phyloP scores from a whole-genome alignment of 2,888 invertebrate species.

The Opisthograptis luteolata region DNA sequence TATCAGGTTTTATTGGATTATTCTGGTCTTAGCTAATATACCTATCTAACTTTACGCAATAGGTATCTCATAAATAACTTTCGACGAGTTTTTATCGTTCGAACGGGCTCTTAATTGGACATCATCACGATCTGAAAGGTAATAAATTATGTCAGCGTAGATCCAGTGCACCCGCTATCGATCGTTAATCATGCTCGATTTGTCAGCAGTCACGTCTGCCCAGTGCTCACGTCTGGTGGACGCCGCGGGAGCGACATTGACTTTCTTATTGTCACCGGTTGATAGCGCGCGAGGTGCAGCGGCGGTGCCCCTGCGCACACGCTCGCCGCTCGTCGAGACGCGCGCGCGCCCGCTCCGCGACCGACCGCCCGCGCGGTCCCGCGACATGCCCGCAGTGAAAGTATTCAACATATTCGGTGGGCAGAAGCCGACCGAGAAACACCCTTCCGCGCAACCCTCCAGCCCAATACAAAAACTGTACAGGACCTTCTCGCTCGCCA shows the following conservation, averaged over 20 bases:
- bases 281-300: conserved; percentile 57
- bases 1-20: neutral
- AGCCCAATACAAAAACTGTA: conserved; percentile 79
- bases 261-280: conserved; percentile 73
- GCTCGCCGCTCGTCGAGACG: conserved; percentile 74
- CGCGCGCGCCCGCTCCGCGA: conserved; percentile 76
- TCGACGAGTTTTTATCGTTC: conserved; percentile 24
- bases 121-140: conserved; percentile 26
- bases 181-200: conserved; percentile 50
- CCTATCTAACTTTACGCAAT: conserved; percentile 12
- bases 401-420: conserved; percentile 83
- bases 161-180: conserved; percentile 34
- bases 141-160: conserved; percentile 33
- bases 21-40: neutral
- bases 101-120: conserved; percentile 21
- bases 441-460: conserved; percentile 62
- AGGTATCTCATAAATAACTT: conserved; percentile 17
- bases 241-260: conserved; percentile 75
- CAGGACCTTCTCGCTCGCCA: conserved; percentile 79
- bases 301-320: conserved; percentile 61
- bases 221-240: conserved; percentile 48
- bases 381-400: conserved; percentile 84
- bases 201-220: conserved; percentile 42
- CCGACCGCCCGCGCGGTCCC: conserved; percentile 73
- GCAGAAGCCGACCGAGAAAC: conserved; percentile 80